Percentiles rank a stretch among this genome's conserved stretches.
Evolutionary conservation across 2,797 vertebrate genomes (phyloP).

Genomic region (Todus mexicanus): DNA sequence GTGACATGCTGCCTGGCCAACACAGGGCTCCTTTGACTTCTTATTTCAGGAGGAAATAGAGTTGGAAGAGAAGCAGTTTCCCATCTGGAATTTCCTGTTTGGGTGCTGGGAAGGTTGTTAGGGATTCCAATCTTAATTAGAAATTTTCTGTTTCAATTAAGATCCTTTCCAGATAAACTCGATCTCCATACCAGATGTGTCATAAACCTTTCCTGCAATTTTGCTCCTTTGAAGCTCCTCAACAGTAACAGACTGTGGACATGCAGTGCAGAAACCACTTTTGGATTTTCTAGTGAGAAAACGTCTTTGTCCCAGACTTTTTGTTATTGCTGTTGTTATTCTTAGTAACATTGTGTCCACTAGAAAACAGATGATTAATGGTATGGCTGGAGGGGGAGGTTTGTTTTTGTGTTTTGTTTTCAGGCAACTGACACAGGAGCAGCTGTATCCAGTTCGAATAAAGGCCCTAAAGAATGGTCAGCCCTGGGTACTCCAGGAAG

Average conservation of each 20-base stretch:
- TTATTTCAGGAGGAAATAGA: neutral
- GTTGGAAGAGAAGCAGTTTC: neutral
- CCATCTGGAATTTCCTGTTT: constrained; percentile 37
- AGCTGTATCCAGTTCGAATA: neutral
- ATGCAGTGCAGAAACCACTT: neutral
- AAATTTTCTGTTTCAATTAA: constrained; percentile 20
- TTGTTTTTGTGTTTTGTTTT: neutral
- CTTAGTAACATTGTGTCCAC: neutral
- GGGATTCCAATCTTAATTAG: constrained; percentile 10
- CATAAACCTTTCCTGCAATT: neutral
- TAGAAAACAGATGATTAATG: neutral
- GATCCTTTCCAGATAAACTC: neutral
- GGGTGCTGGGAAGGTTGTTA: neutral
- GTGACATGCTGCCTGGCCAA: neutral
- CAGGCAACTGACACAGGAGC: neutral
- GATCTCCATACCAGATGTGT: neutral
- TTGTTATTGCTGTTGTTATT: neutral
- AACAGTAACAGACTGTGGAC: neutral
- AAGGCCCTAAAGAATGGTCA: neutral
- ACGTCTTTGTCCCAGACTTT: neutral
- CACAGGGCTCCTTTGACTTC: neutral
- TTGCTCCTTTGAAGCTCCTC: neutral
- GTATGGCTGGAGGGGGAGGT: neutral
- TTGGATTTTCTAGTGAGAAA: neutral
- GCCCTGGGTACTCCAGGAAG: neutral